A percentile compares a stretch with the other conserved stretches of the same genome.
These are phyloP conservation scores for Ladona fulva DNA, from an alignment of 1,140 invertebrate species.

Conservation along the genomic window DNA sequence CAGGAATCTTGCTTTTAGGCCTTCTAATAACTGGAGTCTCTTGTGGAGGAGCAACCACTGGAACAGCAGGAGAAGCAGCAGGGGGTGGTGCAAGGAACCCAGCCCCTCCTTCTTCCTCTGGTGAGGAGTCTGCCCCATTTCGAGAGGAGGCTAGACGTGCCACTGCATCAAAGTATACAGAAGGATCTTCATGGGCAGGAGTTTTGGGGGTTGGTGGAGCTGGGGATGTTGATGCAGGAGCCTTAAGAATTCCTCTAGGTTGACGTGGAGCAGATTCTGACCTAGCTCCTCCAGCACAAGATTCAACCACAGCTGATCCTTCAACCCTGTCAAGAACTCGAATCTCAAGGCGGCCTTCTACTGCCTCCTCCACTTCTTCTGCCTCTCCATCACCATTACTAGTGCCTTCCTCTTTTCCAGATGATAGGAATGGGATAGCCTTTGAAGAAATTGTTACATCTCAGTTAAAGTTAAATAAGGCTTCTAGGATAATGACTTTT, in stretches of 20 bases:
- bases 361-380: slow-evolving; percentile 34
- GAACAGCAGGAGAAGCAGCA: background rate
- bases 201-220: slow-evolving; percentile 23
- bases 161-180: slow-evolving; percentile 51
- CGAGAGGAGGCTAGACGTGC: slow-evolving; percentile 30
- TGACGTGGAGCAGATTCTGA: slow-evolving; percentile 14
- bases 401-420: slow-evolving; percentile 91
- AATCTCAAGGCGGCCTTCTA: slow-evolving; percentile 72
- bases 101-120: slow-evolving; percentile 24
- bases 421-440: slow-evolving; percentile 33
- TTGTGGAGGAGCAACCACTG: background rate
- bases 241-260: slow-evolving; percentile 22
- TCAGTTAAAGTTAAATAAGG: too few species aligned
- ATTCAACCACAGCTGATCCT: slow-evolving; percentile 40
- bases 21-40: slow-evolving; percentile 25
- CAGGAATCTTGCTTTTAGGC: slow-evolving; percentile 38
- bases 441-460: too few species aligned
- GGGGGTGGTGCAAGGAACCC: slow-evolving; percentile 13
- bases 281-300: slow-evolving; percentile 19
- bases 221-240: slow-evolving; percentile 11
- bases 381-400: slow-evolving; percentile 67
- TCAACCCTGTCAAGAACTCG: slow-evolving; percentile 52
- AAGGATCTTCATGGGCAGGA: slow-evolving; percentile 41
- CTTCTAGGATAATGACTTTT: too few species aligned
- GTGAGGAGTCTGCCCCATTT: slow-evolving; percentile 22